Evolutionary conservation across 1,140 invertebrate genomes (phyloP).

Genomic region (Polypedilum vanderplanki): DNA sequence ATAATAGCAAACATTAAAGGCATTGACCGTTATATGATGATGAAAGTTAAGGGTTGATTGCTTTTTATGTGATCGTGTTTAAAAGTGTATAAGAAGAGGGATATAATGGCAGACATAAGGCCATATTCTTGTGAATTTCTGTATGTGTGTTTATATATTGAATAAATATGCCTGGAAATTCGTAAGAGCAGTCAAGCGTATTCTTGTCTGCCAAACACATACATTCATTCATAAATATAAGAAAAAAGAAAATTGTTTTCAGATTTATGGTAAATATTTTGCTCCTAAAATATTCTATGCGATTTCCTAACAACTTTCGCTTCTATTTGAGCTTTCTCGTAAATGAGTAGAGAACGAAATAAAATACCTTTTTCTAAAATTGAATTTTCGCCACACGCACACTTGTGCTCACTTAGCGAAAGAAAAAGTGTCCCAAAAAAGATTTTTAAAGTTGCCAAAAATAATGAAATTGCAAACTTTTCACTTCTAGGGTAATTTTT

Average conservation of each 20-base stretch:
- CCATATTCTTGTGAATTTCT: too few relatives aligned
- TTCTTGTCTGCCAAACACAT: neutral
- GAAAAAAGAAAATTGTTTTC: neutral
- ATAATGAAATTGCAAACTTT: neutral
- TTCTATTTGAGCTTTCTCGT: neutral
- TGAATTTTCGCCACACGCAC: neutral
- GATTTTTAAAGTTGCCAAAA: neutral
- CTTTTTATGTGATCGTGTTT: neutral
- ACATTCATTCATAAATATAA: too few relatives aligned
- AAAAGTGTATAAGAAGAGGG: too few relatives aligned
- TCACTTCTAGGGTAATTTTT: neutral
- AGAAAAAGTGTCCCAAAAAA: neutral
- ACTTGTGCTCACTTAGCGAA: neutral
- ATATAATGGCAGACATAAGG: too few relatives aligned
- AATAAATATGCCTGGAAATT: too few relatives aligned
- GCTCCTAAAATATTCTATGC: neutral
- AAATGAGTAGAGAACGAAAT: too few relatives aligned
- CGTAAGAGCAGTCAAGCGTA: neutral
- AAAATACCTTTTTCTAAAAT: neutral
- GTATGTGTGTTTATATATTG: too few relatives aligned
- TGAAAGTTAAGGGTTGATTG: constrained; percentile 17
- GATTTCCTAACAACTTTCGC: neutral
- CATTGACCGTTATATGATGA: constrained; percentile 17
- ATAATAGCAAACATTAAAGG: constrained; percentile 18
- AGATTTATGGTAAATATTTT: constrained; percentile 15